Conservation (phyloP, 2,797 vertebrate species). For the Benthosema pterotum region DNA sequence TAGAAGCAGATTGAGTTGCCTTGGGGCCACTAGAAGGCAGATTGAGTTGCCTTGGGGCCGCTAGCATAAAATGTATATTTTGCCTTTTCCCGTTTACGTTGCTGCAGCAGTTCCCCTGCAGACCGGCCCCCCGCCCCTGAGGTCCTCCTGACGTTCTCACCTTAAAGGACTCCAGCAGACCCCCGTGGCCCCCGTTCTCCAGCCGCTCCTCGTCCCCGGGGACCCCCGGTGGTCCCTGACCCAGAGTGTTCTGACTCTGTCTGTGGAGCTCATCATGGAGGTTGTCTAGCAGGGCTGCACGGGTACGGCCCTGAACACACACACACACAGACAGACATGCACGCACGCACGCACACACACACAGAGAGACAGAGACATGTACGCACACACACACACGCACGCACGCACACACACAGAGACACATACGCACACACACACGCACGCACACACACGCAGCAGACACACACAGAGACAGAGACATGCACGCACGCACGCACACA, state of each 20-base stretch:
- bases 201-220: slow-evolving; percentile 93
- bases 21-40: too few relatives aligned
- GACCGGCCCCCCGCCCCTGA: too few relatives aligned
- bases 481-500: background rate
- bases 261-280: slow-evolving; percentile 93
- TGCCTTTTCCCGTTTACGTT: too few relatives aligned
- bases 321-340: slow-evolving; percentile 37
- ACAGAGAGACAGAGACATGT: slow-evolving; percentile 1
- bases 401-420: slow-evolving; percentile 1
- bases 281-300: slow-evolving; percentile 93
- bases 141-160: too few relatives aligned
- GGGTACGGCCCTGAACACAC: slow-evolving; percentile 90
- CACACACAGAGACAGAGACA: slow-evolving; percentile 7
- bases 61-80: too few relatives aligned
- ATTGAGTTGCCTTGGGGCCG: too few relatives aligned
- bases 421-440: background rate
- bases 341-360: slow-evolving; percentile 10
- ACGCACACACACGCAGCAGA: too few relatives aligned
- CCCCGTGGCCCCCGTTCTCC: slow-evolving; percentile 94
- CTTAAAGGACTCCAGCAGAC: slow-evolving; percentile 98
- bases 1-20: too few relatives aligned
- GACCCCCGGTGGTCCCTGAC: slow-evolving; percentile 88
- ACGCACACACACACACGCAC: slow-evolving; percentile 13
- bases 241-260: slow-evolving; percentile 91
- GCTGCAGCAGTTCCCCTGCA: too few relatives aligned